These are phyloP conservation scores for Thalassoma bifasciatum DNA, from an alignment of 2,113 vertebrate genomes.

Conservation along the genomic window DNA sequence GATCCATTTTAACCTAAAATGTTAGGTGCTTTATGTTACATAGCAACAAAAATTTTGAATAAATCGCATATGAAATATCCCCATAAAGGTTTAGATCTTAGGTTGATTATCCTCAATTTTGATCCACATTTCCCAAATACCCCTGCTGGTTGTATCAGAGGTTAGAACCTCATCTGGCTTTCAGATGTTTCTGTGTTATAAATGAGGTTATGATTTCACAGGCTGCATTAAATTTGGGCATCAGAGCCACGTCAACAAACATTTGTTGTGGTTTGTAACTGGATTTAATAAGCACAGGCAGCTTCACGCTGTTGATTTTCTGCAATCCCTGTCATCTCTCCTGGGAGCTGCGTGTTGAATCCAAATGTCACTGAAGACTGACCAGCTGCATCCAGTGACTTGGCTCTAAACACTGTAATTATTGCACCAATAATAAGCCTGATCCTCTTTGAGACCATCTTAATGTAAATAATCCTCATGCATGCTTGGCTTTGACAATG, in stretches of 20 bases:
- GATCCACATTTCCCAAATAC: no score
- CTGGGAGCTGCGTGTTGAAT: conserved; percentile 42
- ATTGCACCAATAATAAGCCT: conserved; percentile 3
- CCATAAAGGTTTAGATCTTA: neutral
- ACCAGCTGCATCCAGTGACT: conserved; percentile 37
- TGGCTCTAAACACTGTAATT: conserved; percentile 17
- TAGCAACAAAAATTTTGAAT: neutral
- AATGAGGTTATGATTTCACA: conserved; percentile 15
- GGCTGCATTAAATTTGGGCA: conserved; percentile 12
- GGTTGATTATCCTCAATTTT: no score
- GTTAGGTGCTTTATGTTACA: neutral
- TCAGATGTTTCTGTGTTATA: conserved; percentile 7
- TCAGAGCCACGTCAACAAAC: neutral
- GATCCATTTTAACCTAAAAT: neutral
- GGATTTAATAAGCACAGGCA: conserved; percentile 31
- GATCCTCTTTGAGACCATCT: neutral
- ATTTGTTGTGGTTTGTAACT: conserved; percentile 38
- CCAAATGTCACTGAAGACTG: conserved; percentile 43
- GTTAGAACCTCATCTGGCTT: neutral
- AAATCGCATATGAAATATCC: neutral
- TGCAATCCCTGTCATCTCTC: conserved; percentile 32
- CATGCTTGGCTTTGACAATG: neutral
- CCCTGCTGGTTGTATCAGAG: neutral
- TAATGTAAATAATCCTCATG: neutral
- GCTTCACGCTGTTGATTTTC: conserved; percentile 7